Percentiles rank a stretch among this genome's conserved stretches.
Conservation (phyloP, 2,888 invertebrate species). For the Drosophila leonis region DNA sequence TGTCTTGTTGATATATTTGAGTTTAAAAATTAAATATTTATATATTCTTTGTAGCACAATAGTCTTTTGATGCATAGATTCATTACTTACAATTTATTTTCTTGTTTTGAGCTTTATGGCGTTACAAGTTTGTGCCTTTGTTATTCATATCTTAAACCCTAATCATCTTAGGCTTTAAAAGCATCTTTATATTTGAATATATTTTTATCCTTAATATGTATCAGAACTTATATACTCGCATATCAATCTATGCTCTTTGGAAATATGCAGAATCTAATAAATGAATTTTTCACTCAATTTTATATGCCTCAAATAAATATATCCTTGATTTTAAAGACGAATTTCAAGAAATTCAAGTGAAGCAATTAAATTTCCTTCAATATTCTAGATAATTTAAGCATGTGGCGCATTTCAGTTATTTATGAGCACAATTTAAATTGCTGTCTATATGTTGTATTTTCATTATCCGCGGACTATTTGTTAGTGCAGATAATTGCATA, state of each 20-base stretch:
- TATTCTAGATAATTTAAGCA: not conserved
- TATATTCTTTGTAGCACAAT: not conserved
- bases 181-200: too few relatives aligned
- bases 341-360: not conserved
- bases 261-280: too few relatives aligned
- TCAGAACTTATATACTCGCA: too few relatives aligned
- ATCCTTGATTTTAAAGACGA: not conserved
- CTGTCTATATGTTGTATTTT: constrained; percentile 17
- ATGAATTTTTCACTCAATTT: too few relatives aligned
- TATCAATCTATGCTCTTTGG: too few relatives aligned
- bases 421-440: constrained; percentile 24
- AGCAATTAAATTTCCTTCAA: not conserved
- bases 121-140: not conserved
- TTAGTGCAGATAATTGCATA: constrained; percentile 48
- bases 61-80: not conserved
- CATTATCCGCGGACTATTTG: constrained; percentile 54
- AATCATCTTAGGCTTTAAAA: too few relatives aligned
- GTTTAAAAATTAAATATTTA: not conserved
- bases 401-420: constrained; percentile 17
- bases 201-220: too few relatives aligned
- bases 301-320: not conserved
- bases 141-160: too few relatives aligned
- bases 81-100: not conserved
- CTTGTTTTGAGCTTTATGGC: not conserved
- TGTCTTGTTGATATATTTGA: not conserved